Evolutionary conservation across 2,797 vertebrate species (phyloP), one percentile per base, ranked within the genome.

Genomic region (Menidia menidia): DNA sequence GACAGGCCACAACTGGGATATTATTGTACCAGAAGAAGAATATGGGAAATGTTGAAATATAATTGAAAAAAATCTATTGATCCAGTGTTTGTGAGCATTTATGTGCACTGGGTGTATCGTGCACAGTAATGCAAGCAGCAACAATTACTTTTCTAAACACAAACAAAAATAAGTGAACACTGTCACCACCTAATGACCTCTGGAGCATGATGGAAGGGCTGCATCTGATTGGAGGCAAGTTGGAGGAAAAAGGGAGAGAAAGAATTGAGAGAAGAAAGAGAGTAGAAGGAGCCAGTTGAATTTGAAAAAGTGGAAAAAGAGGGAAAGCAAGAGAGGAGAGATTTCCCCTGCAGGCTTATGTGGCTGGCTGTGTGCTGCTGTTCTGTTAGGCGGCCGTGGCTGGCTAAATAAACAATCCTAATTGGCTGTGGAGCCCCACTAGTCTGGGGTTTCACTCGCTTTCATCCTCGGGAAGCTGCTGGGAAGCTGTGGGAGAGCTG

Each of bases 361-460:
- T 86, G 87, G 83, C 86, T 88, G 88, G 90, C 87, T 91, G 81
- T 88, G 84, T 76, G 89, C 89, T 90, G 86, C 88, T 88, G 89
- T 88, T 89, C 86, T 88, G 88, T 88, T 87, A 69, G 89, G 92
- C 95, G 92, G 93, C 94, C 93, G 83, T 88, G 86, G 87, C 89
- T 82, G 89, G 88, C 87, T 95, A 93, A 95, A 94, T 96, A 95
- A 96, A 96, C 94, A 95, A 91, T 91, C 92, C 93, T 97, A 97
- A 97, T 97, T 97, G 95, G 93, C 92, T 92, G 93, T 95, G 95
- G 97, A 96, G 96, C 96, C 96, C 95, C 94, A 88, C 94, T 94
- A 95, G 94, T 96, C 96, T 94, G 93, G 89, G 92, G 92, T 94
- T 94, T 93, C 90, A 91, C 89, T 89, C 76, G 89, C 93, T 87